Evolutionary conservation across 2,888 invertebrate species (phyloP), one percentile per base, ranked within the genome.

Genomic region (Cartodere bifasciata): DNA sequence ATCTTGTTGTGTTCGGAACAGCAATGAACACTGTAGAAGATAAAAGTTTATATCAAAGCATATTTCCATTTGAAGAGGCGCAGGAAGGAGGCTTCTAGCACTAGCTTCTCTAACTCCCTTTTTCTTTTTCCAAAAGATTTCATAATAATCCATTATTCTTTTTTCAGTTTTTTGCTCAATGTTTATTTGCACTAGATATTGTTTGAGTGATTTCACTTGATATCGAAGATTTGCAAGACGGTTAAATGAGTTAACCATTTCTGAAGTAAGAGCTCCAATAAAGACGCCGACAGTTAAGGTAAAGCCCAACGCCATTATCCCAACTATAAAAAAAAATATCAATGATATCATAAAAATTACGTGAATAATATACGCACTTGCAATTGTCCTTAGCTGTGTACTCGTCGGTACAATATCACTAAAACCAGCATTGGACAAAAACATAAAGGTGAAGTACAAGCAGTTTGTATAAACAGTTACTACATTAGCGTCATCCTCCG

Each of bases 81-180:
- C 55, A 1, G 68, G 68, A 10, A 69, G 47, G 2, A 63, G 37
- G 14, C 49, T 45, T 23, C 68, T 50, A 13, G 65, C 43, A 37
- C 61, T 60, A 2, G 65, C 62, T 31, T 63, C 56, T 29, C 62
- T 60, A 10, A 67, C 64, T 13, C 67, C 67, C 1, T 64, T 63
- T 43, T 67, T 65, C 47, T 67, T 63, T 36, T 62, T 60, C 67
- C 67, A 68, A 5, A 68, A 53, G 41, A 64, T 63, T 48, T 65
- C 58, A 38, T 67, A 68, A 48, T 68, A 68, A 34, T 62, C 56
- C 33, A 63, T 56, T 23, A 67, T 64, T 22, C 62, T 56, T 29
- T 50, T 56, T 2, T 60, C 58, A 13, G 62, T 62, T 13, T 55
- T 55, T 1, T 45, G 29, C 37, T 63, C 62, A 58, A 64, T 63